Percentiles rank a stretch among this genome's conserved stretches.
phyloP scores from a whole-genome alignment of 1,140 invertebrate genomes.

The Lanistes nyassanus region DNA sequence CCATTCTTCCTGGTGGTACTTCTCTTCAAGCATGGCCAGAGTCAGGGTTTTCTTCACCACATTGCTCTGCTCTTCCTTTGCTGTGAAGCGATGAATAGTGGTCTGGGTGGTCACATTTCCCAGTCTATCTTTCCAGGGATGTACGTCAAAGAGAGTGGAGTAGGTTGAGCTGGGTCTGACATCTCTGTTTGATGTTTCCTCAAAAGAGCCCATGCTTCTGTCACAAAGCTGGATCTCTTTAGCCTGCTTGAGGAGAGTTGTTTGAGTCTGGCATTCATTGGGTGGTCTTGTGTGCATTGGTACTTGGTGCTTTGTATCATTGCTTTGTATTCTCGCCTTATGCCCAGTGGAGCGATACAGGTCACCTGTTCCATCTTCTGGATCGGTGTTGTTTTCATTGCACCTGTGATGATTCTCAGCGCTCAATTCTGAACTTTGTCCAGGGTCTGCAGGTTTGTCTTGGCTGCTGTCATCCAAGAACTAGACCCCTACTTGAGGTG shows the following conservation, averaged over 20 bases:
- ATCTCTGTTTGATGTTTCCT: neutral
- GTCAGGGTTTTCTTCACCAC: neutral
- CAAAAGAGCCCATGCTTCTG: neutral
- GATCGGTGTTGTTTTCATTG: neutral
- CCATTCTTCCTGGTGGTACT: neutral
- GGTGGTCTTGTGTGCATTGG: neutral
- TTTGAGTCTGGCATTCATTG: neutral
- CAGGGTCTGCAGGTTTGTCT: neutral
- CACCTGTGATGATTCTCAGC: conserved; percentile 3
- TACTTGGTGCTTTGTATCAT: conserved; percentile 4
- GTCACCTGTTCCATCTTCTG: neutral
- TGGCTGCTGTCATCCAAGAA: too few relatives aligned
- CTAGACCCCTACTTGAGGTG: conserved; percentile 1
- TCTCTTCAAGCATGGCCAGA: neutral
- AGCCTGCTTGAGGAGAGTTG: neutral
- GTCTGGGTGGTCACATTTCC: neutral
- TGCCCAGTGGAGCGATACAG: neutral
- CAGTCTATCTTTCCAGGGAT: neutral
- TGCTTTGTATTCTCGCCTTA: neutral
- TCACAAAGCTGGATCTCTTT: neutral
- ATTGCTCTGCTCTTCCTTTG: neutral
- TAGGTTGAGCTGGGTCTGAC: neutral
- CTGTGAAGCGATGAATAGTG: neutral
- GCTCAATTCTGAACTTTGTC: neutral
- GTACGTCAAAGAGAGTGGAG: neutral